These are phyloP conservation scores for Alectoris magna DNA, from an alignment of 2,797 vertebrate genomes.

Conservation along the genomic window DNA sequence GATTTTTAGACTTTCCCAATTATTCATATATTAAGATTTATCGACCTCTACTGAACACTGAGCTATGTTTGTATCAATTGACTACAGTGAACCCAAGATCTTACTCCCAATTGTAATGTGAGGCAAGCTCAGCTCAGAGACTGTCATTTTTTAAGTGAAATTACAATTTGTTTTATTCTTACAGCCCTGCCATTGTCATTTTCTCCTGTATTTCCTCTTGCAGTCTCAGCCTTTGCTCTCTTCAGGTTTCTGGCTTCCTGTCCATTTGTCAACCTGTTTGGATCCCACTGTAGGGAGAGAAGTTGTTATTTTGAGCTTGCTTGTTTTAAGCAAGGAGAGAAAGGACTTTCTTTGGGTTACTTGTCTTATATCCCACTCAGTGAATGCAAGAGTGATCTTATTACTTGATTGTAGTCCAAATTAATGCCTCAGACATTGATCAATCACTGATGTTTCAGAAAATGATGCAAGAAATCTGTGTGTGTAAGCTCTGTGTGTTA, in stretches of 20 bases:
- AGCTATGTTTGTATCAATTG: neutral
- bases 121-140: neutral
- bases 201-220: neutral
- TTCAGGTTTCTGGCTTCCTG: accelerated
- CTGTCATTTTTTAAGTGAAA: neutral
- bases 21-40: neutral
- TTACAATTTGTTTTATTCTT: neutral
- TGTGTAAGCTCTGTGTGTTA: neutral
- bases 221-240: neutral
- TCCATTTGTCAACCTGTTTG: neutral
- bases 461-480: neutral
- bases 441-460: neutral
- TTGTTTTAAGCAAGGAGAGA: neutral
- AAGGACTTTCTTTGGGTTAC: neutral
- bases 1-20: neutral
- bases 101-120: neutral
- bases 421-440: neutral
- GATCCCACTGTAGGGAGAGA: neutral
- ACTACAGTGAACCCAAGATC: neutral
- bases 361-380: neutral
- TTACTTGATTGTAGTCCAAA: neutral
- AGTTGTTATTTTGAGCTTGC: neutral
- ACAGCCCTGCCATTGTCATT: neutral
- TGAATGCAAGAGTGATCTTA: neutral
- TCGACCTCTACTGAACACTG: accelerated